Evolutionary conservation across 2,797 vertebrate genomes (phyloP), one percentile per base, ranked within the genome.

Genomic region (Echeneis naucrates): DNA sequence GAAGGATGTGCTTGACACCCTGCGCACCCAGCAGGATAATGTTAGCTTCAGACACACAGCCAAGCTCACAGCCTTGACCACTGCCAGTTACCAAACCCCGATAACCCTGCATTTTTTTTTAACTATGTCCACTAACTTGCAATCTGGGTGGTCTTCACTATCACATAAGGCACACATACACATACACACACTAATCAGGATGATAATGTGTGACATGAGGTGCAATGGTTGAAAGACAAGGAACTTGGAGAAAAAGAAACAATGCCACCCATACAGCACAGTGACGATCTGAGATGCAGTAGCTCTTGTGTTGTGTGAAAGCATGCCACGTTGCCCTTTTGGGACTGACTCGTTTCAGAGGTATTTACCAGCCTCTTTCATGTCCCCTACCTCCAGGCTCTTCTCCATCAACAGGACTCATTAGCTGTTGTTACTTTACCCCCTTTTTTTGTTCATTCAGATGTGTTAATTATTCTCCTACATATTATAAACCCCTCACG

Each of bases 391-490:
- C 89, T 93, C 89, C 83, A 88, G 81, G 78, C 90, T 86, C 87
- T 75, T 81, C 82, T 88, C 83, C 88, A 89, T 89, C 92, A 90
- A 88, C 90, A 91, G 63, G 80, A 89, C 84, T 90, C 89, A 91
- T 92, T 92, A 94, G 89, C 81, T 90, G 86, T 92, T 90, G 87
- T 88, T 89, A 87, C 86, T 78, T 86, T 88, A 53, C 73, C 80
- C 78, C 59, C 16, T 78, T 72, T 89, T 84, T 93, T 91, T 89
- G 85, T 94, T 94, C 92, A 94, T 94, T 95, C 94, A 88, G 87
- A 92, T 81, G 91, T 94, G 94, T 87, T 94, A 95, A 95, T 95
- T 94, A 95, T 94, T 93, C 91, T 70, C 87, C 86, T 90, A 87
- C 91, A 89, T 93, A 92, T 93, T 93, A 88, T 87, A 88, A 88